These are phyloP conservation scores for Corbicula japonica DNA, from an alignment of 2,888 invertebrate genomes.

Conservation along the genomic window DNA sequence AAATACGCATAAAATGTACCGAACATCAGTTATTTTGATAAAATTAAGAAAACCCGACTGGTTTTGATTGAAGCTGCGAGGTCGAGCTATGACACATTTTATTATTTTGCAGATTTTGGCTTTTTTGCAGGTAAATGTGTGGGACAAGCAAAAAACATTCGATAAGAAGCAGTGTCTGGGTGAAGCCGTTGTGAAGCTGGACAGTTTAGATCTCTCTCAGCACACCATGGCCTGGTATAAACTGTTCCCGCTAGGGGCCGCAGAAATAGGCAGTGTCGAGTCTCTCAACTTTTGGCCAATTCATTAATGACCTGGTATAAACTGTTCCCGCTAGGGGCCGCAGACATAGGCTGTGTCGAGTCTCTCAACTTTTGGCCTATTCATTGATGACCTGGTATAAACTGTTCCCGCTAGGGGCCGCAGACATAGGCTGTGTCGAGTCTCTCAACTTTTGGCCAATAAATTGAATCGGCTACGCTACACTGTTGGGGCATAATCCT, in stretches of 20 bases:
- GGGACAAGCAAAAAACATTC: constrained; percentile 95
- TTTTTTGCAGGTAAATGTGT: constrained; percentile 93
- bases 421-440: constrained; percentile 81
- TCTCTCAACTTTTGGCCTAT: constrained; percentile 76
- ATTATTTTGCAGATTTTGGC: too few relatives aligned
- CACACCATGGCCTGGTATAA: constrained; percentile 96
- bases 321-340: constrained; percentile 89
- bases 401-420: constrained; percentile 89
- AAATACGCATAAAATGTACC: too few relatives aligned
- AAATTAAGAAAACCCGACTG: too few relatives aligned
- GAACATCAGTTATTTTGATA: too few relatives aligned
- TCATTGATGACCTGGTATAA: constrained; percentile 93
- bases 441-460: constrained; percentile 76
- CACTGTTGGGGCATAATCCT: too few relatives aligned
- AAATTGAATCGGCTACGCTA: too few relatives aligned
- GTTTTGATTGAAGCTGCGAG: too few relatives aligned
- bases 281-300: constrained; percentile 76
- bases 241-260: constrained; percentile 89
- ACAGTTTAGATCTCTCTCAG: constrained; percentile 92
- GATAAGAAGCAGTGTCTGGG: constrained; percentile 89
- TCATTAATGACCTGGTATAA: constrained; percentile 93
- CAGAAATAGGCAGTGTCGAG: constrained; percentile 81
- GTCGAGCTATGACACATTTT: too few relatives aligned
- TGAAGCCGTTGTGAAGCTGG: constrained; percentile 94
- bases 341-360: constrained; percentile 81